A percentile compares a stretch with the other conserved stretches of the same genome.
phyloP scores from a whole-genome alignment of 2,797 vertebrate genomes.

The Paguma larvata region DNA sequence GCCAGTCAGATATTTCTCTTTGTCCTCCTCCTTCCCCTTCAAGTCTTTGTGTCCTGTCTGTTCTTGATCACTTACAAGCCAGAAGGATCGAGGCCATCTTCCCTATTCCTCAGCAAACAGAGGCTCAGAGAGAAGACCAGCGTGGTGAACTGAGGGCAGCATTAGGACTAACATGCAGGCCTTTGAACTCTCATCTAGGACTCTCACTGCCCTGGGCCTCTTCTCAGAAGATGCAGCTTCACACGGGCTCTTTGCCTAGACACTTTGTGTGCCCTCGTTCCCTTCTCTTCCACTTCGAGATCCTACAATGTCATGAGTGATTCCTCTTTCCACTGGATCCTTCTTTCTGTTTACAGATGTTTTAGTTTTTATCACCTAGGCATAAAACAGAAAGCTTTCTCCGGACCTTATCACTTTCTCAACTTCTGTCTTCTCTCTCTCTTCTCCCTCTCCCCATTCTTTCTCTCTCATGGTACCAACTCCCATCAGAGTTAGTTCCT shows the following conservation, averaged over 20 bases:
- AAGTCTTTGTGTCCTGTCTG: background rate
- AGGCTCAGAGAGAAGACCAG: background rate
- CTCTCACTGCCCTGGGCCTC: background rate
- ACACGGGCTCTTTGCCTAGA: background rate
- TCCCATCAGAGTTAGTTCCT: background rate
- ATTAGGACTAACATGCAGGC: background rate
- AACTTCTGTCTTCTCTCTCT: background rate
- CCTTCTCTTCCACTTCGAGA: background rate
- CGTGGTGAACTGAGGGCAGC: too few species aligned
- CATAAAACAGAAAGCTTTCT: conserved; percentile 9
- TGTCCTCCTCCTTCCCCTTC: background rate
- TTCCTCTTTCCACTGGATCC: background rate
- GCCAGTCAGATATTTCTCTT: background rate
- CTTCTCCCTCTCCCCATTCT: background rate
- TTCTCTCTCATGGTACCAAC: background rate
- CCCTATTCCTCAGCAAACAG: background rate
- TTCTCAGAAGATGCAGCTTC: background rate
- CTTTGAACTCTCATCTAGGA: background rate
- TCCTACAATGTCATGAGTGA: background rate
- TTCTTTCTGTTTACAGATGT: background rate
- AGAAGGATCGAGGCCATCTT: background rate
- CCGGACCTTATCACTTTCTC: background rate
- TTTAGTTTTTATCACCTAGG: conserved; percentile 20
- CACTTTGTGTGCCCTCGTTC: fast-evolving
- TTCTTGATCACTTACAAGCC: background rate